phyloP scores from a whole-genome alignment of 2,888 invertebrate genomes.

The Cryptus armator region DNA sequence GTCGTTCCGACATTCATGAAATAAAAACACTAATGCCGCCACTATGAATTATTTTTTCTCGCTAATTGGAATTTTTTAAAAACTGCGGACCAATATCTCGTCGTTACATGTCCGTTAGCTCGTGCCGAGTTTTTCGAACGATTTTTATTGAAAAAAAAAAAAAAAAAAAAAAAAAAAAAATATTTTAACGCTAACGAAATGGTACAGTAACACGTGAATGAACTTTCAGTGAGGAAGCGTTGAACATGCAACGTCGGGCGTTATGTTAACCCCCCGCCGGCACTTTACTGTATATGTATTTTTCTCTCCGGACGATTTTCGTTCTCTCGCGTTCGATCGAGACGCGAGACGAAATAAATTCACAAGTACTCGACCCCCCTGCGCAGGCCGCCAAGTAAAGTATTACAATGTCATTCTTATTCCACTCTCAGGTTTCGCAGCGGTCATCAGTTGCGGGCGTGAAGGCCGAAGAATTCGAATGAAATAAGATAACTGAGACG shows the following conservation, averaged over 20 bases:
- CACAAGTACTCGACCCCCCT: slow-evolving; percentile 42
- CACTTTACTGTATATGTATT: slow-evolving; percentile 46
- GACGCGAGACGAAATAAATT: slow-evolving; percentile 66
- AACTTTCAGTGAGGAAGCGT: slow-evolving; percentile 48
- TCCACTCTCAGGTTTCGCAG: slow-evolving; percentile 63
- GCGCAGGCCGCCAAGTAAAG: slow-evolving; percentile 55
- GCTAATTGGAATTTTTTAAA: not conserved
- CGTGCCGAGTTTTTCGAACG: slow-evolving; percentile 60
- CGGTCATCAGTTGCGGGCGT: slow-evolving; percentile 63
- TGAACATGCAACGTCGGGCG: slow-evolving; percentile 57
- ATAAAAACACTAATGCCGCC: not conserved
- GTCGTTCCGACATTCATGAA: no score
- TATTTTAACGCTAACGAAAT: slow-evolving; percentile 58
- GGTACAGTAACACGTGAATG: slow-evolving; percentile 48
- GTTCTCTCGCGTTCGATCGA: slow-evolving; percentile 58
- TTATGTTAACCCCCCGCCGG: slow-evolving; percentile 62
- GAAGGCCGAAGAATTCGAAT: slow-evolving; percentile 38
- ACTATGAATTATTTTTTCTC: not conserved
- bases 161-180: slow-evolving; percentile 17
- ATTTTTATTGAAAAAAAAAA: slow-evolving; percentile 60
- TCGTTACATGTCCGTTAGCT: not conserved
- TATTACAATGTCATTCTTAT: slow-evolving; percentile 70
- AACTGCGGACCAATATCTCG: not conserved
- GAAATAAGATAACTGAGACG: slow-evolving; percentile 27
- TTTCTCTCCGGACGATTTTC: slow-evolving; percentile 20